These are phyloP conservation scores for Lamprotornis superbus DNA, from an alignment of 2,113 vertebrate species.

Conservation along the genomic window DNA sequence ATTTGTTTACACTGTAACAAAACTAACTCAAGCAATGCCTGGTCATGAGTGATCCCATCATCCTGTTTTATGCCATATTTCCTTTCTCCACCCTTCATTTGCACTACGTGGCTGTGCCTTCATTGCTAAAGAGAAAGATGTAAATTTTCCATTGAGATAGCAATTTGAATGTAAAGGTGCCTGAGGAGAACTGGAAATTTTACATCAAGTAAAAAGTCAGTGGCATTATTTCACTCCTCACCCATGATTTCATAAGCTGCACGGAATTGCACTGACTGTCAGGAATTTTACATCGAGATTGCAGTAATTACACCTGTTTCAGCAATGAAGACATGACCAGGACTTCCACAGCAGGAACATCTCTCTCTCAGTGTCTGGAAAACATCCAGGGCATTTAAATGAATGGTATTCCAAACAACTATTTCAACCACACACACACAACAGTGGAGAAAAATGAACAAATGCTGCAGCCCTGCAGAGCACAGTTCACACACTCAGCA, in stretches of 20 bases:
- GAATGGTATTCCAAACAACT: background rate
- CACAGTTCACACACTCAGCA: background rate
- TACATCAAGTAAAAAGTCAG: background rate
- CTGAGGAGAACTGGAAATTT: background rate
- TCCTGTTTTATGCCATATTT: background rate
- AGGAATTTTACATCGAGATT: background rate
- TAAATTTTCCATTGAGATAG: background rate
- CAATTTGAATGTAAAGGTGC: background rate
- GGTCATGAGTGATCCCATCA: background rate
- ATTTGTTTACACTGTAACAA: background rate
- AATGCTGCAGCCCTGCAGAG: background rate
- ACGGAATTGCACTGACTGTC: background rate
- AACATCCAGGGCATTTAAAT: background rate
- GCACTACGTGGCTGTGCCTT: background rate
- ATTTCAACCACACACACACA: background rate
- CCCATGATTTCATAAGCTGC: background rate
- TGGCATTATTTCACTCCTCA: background rate
- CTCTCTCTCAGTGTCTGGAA: background rate
- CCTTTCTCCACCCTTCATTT: background rate
- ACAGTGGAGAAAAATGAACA: background rate
- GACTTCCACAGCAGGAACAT: background rate
- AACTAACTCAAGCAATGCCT: background rate
- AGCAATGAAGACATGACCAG: background rate
- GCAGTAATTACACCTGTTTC: background rate
- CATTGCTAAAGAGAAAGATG: background rate